Evolutionary conservation across 2,797 vertebrate genomes (phyloP).

Genomic region (Characodon lateralis): DNA sequence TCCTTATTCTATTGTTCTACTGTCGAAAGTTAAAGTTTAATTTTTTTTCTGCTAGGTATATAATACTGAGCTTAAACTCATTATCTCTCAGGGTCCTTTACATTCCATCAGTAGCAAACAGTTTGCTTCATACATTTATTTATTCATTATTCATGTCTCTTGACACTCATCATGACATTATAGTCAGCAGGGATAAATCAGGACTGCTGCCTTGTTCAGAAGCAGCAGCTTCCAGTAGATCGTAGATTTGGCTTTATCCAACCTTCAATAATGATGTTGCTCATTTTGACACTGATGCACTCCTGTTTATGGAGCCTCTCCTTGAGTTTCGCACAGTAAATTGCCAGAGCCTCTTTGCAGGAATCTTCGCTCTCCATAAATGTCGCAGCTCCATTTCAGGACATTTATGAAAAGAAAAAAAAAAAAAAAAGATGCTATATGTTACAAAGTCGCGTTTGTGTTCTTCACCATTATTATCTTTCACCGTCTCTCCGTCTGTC

Average conservation of each 20-base stretch:
- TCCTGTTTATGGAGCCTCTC: slow-evolving; percentile 31
- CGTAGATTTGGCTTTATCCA: slow-evolving; percentile 45
- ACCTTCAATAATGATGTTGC: slow-evolving; percentile 44
- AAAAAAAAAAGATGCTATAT: slow-evolving; percentile 22
- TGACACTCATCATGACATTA: slow-evolving; percentile 8
- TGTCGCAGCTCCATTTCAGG: slow-evolving; percentile 36
- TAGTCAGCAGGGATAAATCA: slow-evolving; percentile 9
- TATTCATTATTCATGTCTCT: not conserved
- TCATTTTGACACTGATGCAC: slow-evolving; percentile 43
- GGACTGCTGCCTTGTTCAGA: slow-evolving; percentile 13
- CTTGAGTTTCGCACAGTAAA: slow-evolving; percentile 32
- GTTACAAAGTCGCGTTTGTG: slow-evolving; percentile 34
- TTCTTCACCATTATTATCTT: slow-evolving; percentile 52
- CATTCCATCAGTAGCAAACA: not conserved
- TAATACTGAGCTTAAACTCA: not conserved
- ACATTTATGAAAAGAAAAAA: slow-evolving; percentile 35
- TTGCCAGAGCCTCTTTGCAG: slow-evolving; percentile 41
- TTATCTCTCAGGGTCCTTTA: not conserved
- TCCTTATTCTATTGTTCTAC: not conserved
- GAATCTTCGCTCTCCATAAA: slow-evolving; percentile 43
- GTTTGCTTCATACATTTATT: not conserved
- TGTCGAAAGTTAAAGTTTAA: not conserved
- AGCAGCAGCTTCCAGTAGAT: slow-evolving; percentile 19
- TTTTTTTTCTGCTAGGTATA: not conserved
- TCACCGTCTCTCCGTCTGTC: slow-evolving; percentile 41